Base-by-base conservation (phyloP, 1,140 invertebrate genomes). In the Hycleus cichorii region DNA sequence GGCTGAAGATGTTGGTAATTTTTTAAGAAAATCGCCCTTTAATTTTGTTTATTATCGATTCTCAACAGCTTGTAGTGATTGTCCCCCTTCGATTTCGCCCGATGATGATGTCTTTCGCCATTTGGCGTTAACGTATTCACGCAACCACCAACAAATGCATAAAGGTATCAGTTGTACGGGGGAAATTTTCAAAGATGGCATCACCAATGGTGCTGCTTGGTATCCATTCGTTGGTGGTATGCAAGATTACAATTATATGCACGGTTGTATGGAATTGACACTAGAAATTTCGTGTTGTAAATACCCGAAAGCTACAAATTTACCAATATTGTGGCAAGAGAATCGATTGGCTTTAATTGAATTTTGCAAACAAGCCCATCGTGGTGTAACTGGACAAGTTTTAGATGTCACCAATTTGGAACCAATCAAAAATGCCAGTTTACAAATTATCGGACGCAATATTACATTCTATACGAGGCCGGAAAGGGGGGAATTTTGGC, bases 181-280 rank as follows among this genome's bases (percentile, higher is more conserved):
- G 11, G 44, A 39, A 26, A 4, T 11, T 25, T 67, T 67, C 43
- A 24, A 58, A 38, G 57, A 56, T 62, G 82, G 81, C 10, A 82
- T 81, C 32, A 80, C 77, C 3, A 83, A 83, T 65, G 82, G 82
- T 38, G 81, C 81, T 3, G 72, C 73, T 8, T 83, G 81, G 81
- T 83, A 83, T 68, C 68, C 78, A 2, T 63, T 83, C 44, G 8
- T 47, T 11, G 50, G 75, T 64, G 73, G 81, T 12, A 83, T 84
- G 81, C 83, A 85, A 70, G 85, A 87, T 68, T 87, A 83, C 69
- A 86, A 85, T 69, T 87, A 87, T 66, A 66, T 82, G 26, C 81
- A 78, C 51, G 86, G 84, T 55, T 82, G 81, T 59, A 83, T 87
- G 78, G 85, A 87, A 69, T 71, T 87, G 4, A 86, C 84, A 2